phyloP scores from a whole-genome alignment of 2,113 vertebrate species.

The Macrotis lagotis region DNA sequence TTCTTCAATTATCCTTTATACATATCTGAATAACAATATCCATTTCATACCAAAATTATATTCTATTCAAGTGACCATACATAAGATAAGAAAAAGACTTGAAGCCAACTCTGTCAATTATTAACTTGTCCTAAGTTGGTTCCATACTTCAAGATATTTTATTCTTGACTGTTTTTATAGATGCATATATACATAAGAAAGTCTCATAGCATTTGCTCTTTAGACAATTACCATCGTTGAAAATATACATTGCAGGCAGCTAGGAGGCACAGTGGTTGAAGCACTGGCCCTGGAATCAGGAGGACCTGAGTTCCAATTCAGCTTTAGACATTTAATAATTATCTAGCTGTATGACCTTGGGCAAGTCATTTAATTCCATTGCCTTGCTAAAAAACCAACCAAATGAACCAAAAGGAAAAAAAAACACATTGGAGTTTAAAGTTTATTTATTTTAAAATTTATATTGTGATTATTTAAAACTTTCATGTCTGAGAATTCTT shows the following conservation, averaged over 20 bases:
- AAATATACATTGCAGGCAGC: background rate
- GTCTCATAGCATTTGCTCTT: background rate
- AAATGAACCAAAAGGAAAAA: no score
- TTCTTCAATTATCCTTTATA: slow-evolving; percentile 16
- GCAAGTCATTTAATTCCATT: no score
- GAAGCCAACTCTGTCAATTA: background rate
- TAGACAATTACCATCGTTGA: background rate
- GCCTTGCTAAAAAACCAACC: no score
- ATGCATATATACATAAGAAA: background rate
- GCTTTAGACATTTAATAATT: no score
- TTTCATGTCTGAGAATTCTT: background rate
- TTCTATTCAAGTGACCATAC: slow-evolving; percentile 46
- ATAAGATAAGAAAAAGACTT: background rate
- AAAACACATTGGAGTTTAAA: background rate
- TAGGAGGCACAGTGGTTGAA: no score
- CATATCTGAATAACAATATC: slow-evolving; percentile 6
- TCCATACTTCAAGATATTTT: slow-evolving; percentile 23
- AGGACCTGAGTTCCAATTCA: no score
- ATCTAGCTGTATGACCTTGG: no score
- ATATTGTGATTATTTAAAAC: background rate
- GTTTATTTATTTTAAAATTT: slow-evolving; percentile 29
- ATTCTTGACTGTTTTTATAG: slow-evolving; percentile 9
- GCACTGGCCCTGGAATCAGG: no score
- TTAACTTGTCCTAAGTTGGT: background rate
- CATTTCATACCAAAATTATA: slow-evolving; percentile 42